These are phyloP conservation scores for Mirza zaza DNA, from an alignment of 2,113 vertebrate species.

Conservation along the genomic window DNA sequence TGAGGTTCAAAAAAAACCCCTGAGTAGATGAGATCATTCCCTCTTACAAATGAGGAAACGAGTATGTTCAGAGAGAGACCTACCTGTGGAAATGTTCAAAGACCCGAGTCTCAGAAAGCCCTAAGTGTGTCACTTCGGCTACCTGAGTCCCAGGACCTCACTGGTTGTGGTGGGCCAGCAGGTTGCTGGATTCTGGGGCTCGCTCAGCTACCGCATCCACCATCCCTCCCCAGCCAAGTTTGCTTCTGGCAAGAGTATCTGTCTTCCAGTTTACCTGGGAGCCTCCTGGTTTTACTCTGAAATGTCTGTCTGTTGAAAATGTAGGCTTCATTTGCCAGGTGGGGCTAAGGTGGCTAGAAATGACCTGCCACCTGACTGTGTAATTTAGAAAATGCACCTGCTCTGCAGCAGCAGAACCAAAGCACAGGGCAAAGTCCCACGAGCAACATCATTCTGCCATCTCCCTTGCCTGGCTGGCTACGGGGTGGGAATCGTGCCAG, in stretches of 20 bases:
- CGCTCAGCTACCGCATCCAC: background rate
- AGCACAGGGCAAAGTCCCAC: background rate
- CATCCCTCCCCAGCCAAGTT: background rate
- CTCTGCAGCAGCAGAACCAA: conserved; percentile 42
- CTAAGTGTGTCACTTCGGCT: background rate
- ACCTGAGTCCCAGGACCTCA: background rate
- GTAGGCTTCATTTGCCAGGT: conserved; percentile 28
- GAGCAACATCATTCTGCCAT: conserved; percentile 55
- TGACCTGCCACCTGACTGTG: conserved; percentile 7
- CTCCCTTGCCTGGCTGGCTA: conserved; percentile 1
- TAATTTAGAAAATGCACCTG: conserved; percentile 68
- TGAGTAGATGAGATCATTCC: background rate
- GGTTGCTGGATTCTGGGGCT: background rate
- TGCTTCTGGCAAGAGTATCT: conserved; percentile 31
- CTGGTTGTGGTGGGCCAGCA: too few species aligned
- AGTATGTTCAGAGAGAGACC: background rate
- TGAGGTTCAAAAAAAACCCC: background rate
- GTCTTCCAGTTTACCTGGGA: conserved; percentile 41
- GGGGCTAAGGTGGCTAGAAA: background rate
- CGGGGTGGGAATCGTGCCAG: conserved; percentile 36
- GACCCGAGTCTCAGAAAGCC: background rate
- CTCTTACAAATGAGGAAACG: background rate
- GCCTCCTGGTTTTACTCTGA: conserved; percentile 27
- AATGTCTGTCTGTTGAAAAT: background rate
- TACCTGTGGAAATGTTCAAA: background rate